Evolutionary conservation across 1,140 invertebrate genomes (phyloP).

Genomic region (Dreissena rostriformis): DNA sequence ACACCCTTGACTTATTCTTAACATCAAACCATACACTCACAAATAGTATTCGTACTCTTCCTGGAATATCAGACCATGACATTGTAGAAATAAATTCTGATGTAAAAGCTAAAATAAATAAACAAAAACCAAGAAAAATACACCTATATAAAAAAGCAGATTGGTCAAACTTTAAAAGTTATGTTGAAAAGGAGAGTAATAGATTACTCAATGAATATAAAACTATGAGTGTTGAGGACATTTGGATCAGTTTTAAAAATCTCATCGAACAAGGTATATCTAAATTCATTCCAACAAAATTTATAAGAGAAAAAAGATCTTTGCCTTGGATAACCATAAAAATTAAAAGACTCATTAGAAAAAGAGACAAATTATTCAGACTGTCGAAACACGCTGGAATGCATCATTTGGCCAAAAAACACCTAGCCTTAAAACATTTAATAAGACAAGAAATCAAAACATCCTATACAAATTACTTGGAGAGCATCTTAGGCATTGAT

Average conservation of each 20-base stretch:
- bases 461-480: neutral
- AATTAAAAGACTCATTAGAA: no score
- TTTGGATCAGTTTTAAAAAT: neutral
- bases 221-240: no score
- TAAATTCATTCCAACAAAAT: slow-evolving; percentile 23
- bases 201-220: neutral
- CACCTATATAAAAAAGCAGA: neutral
- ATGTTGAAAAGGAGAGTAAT: neutral
- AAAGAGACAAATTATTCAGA: no score
- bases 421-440: no score
- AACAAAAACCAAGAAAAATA: slow-evolving; percentile 11
- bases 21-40: slow-evolving; percentile 16
- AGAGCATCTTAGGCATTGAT: neutral
- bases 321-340: slow-evolving; percentile 15
- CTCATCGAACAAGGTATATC: neutral
- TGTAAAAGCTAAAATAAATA: slow-evolving; percentile 5
- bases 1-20: slow-evolving; percentile 1
- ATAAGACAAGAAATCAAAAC: no score
- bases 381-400: no score
- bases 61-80: slow-evolving; percentile 15
- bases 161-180: neutral
- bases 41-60: neutral
- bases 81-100: neutral
- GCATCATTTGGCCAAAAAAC: no score
- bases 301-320: slow-evolving; percentile 12